Percentiles rank a stretch among this genome's conserved stretches.
Conservation (phyloP, 2,113 vertebrate genomes). For the Carassius gibelio region DNA sequence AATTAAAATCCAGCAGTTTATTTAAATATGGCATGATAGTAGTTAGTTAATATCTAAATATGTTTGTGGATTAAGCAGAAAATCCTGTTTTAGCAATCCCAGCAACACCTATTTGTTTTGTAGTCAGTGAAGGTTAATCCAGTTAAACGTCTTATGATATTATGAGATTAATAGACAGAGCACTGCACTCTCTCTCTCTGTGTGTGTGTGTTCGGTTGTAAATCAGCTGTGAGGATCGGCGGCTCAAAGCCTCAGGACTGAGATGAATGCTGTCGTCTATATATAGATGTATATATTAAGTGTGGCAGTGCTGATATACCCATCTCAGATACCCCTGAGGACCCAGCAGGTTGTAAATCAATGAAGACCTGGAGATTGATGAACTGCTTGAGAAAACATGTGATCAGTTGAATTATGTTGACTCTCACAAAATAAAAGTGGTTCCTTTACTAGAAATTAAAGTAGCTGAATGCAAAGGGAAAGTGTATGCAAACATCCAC, state of each 20-base stretch:
- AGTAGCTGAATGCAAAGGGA: background rate
- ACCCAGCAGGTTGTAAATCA: constrained; percentile 27
- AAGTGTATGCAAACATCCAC: background rate
- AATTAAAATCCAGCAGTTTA: background rate
- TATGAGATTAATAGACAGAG: background rate
- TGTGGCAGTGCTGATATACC: constrained; percentile 18
- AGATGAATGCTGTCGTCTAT: constrained; percentile 11
- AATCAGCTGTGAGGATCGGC: background rate
- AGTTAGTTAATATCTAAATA: background rate
- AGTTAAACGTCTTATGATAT: background rate
- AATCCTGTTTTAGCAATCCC: background rate
- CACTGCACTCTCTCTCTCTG: background rate
- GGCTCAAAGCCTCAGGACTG: background rate
- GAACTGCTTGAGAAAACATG: background rate
- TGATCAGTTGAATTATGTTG: constrained; percentile 51
- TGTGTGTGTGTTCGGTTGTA: background rate
- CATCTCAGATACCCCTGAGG: background rate
- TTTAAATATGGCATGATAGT: background rate
- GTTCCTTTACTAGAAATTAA: background rate
- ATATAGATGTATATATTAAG: constrained; percentile 34
- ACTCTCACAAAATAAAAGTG: background rate
- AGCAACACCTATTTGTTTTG: background rate
- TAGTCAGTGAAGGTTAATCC: background rate
- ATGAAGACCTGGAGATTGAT: constrained; percentile 34
- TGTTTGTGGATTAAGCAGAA: background rate